Evolutionary conservation across 2,797 vertebrate genomes (phyloP).

Genomic region (Notolepis coatsorum): DNA sequence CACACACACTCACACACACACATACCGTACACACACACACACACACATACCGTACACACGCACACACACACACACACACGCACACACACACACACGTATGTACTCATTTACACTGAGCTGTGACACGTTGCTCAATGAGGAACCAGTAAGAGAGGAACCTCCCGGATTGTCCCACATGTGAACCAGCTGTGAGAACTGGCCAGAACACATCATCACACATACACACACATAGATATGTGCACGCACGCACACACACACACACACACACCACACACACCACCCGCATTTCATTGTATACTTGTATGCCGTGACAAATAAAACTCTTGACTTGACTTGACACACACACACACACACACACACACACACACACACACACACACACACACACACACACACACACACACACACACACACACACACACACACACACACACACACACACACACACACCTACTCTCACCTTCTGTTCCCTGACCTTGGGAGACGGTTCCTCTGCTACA

Average conservation of each 20-base stretch:
- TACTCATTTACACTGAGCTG: constrained; percentile 28
- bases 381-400: neutral
- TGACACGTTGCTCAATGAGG: constrained; percentile 62
- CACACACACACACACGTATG: constrained; percentile 9
- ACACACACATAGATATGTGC: neutral
- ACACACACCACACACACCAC: constrained; percentile 4
- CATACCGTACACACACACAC: no score
- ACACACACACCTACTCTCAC: constrained; percentile 10
- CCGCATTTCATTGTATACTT: no score
- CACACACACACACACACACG: no score
- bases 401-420: neutral
- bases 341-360: neutral
- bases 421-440: neutral
- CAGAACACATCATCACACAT: constrained; percentile 38
- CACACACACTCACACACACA: neutral
- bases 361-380: neutral
- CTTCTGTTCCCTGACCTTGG: constrained; percentile 20
- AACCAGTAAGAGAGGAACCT: constrained; percentile 49
- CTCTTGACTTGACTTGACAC: no score
- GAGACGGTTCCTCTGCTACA: constrained; percentile 46
- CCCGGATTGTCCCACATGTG: constrained; percentile 68
- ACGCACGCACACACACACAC: neutral
- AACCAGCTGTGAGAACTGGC: constrained; percentile 69
- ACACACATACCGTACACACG: no score
- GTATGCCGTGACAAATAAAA: no score